Conservation (phyloP, 2,797 vertebrate species). For the Otus scops region DNA sequence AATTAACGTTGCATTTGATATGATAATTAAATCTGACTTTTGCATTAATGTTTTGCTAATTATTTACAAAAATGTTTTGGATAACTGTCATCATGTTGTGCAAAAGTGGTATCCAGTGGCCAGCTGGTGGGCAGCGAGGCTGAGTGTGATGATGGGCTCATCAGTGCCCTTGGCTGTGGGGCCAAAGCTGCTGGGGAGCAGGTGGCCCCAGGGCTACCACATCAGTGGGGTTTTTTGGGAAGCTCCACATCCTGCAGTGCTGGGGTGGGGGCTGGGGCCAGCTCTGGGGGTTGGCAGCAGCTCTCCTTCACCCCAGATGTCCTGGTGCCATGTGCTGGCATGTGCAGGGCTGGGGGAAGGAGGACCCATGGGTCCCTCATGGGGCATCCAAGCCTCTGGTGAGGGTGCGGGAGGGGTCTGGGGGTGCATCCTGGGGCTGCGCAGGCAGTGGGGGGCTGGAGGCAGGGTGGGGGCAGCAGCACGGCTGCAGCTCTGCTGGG, state of each 20-base stretch:
- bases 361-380: not conserved
- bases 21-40: constrained; percentile 23
- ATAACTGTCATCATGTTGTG: not conserved
- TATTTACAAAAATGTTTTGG: not conserved
- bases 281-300: not conserved
- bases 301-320: not conserved
- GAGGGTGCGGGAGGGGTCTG: not conserved
- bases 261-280: rapidly evolving
- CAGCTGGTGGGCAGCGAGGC: not conserved
- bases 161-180: not conserved
- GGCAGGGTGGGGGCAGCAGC: not conserved
- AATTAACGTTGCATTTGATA: not conserved
- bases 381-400: not conserved
- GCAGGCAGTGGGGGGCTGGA: not conserved
- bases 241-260: not conserved
- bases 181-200: not conserved
- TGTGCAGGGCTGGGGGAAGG: not conserved
- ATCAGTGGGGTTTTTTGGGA: not conserved
- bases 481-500: not conserved
- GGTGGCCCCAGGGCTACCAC: not conserved
- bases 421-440: not conserved
- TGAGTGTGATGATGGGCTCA: not conserved
- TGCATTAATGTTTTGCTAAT: constrained; percentile 6
- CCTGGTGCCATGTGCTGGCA: not conserved
- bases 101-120: not conserved